A percentile compares a stretch with the other conserved stretches of the same genome.
Conservation (phyloP, 2,888 invertebrate genomes). For the Latrodectus hesperus region DNA sequence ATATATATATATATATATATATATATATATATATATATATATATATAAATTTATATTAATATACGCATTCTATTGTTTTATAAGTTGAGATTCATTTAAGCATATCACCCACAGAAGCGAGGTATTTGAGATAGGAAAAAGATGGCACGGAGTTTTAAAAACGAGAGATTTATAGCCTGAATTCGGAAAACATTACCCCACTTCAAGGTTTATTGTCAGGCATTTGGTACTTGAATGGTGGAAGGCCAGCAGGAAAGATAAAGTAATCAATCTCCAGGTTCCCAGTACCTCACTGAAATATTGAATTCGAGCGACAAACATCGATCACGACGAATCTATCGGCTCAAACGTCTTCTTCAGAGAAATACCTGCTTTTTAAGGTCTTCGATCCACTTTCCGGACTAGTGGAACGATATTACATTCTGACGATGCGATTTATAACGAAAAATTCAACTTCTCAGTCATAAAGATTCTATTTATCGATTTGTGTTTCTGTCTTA, state of each 20-base stretch:
- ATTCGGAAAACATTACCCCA: neutral
- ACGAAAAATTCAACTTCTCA: neutral
- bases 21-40: no score
- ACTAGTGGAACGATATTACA: neutral
- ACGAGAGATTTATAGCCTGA: neutral
- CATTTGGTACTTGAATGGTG: neutral
- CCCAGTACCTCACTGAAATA: neutral
- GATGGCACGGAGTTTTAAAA: neutral
- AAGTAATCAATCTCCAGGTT: neutral
- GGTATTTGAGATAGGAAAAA: no score
- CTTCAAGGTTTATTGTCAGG: neutral
- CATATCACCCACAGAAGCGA: no score
- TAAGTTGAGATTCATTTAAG: no score
- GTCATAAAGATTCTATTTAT: neutral
- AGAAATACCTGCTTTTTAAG: neutral
- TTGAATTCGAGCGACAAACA: neutral
- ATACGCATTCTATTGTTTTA: no score
- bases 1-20: no score
- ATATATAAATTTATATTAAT: no score
- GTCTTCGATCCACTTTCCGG: neutral
- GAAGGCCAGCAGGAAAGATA: neutral
- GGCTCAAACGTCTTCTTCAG: neutral
- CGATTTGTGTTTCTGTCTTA: neutral
- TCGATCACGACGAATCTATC: neutral
- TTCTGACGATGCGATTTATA: neutral